phyloP scores from a whole-genome alignment of 1,140 invertebrate species.

The Chlorops oryzae region DNA sequence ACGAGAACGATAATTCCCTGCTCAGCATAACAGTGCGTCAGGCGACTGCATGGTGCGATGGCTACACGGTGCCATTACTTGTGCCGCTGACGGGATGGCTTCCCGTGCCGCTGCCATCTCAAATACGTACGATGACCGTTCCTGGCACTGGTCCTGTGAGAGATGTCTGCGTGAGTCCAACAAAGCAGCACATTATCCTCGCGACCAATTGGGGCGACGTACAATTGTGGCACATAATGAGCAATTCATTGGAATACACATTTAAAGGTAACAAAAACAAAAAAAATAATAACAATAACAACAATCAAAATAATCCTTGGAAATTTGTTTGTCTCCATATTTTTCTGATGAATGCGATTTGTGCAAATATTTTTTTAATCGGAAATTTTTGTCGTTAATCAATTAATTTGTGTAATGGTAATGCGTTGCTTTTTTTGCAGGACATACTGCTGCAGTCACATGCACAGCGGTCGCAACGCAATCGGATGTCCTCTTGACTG shows the following conservation, averaged over 20 bases:
- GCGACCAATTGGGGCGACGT: constrained; percentile 65
- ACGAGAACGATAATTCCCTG: constrained; percentile 69
- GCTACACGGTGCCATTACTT: constrained; percentile 64
- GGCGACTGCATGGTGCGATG: constrained; percentile 63
- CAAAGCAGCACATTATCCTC: constrained; percentile 71
- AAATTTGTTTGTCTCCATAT: no score
- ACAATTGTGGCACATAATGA: constrained; percentile 80
- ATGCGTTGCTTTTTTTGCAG: constrained; percentile 48
- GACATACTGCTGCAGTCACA: constrained; percentile 69
- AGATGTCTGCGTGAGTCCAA: constrained; percentile 57
- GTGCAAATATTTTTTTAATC: no score
- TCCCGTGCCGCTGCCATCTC: constrained; percentile 49
- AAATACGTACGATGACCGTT: constrained; percentile 51
- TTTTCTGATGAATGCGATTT: no score
- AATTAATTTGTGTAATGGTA: neutral
- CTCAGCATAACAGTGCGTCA: constrained; percentile 51
- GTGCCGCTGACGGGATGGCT: constrained; percentile 80
- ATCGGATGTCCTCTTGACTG: constrained; percentile 70
- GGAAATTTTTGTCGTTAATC: neutral
- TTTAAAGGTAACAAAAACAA: constrained; percentile 64
- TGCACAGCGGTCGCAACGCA: constrained; percentile 74
- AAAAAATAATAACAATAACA: no score
- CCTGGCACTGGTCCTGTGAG: constrained; percentile 52
- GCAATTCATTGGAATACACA: constrained; percentile 70
- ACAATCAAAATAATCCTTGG: no score